These are phyloP conservation scores for Meandrusa payeni DNA, from an alignment of 2,888 invertebrate species.

Conservation along the genomic window DNA sequence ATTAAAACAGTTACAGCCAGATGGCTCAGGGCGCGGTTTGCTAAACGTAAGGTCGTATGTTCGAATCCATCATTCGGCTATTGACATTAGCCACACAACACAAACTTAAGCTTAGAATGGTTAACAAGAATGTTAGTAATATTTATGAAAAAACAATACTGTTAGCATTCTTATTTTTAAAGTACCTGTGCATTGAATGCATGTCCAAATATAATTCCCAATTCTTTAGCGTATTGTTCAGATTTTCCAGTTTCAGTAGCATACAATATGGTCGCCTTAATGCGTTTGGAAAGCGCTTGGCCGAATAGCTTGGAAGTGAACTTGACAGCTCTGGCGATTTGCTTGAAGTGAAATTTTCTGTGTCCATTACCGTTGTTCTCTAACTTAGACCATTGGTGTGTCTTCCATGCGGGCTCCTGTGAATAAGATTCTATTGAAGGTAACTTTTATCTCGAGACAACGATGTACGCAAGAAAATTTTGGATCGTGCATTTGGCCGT, in stretches of 20 bases:
- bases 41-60: too few species aligned
- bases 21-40: too few species aligned
- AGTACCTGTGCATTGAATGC: conserved; percentile 95
- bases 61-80: too few species aligned
- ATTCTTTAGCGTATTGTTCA: conserved; percentile 94
- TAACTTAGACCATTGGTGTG: conserved; percentile 88
- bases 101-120: too few species aligned
- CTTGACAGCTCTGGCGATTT: conserved; percentile 97
- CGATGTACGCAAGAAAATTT: too few species aligned
- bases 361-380: conserved; percentile 83
- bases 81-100: too few species aligned
- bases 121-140: too few species aligned
- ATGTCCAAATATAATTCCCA: conserved; percentile 93
- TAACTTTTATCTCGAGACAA: too few species aligned
- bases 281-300: conserved; percentile 93
- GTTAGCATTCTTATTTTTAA: too few species aligned
- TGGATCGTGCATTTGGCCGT: too few species aligned
- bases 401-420: conserved; percentile 94
- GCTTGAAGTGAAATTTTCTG: conserved; percentile 96
- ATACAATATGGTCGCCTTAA: conserved; percentile 96
- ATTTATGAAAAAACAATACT: too few species aligned
- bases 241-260: conserved; percentile 98
- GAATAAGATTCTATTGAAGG: not conserved
- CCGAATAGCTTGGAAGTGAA: conserved; percentile 98
- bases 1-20: too few species aligned